phyloP scores from a whole-genome alignment of 2,888 invertebrate genomes.

The Tridacna crocea region DNA sequence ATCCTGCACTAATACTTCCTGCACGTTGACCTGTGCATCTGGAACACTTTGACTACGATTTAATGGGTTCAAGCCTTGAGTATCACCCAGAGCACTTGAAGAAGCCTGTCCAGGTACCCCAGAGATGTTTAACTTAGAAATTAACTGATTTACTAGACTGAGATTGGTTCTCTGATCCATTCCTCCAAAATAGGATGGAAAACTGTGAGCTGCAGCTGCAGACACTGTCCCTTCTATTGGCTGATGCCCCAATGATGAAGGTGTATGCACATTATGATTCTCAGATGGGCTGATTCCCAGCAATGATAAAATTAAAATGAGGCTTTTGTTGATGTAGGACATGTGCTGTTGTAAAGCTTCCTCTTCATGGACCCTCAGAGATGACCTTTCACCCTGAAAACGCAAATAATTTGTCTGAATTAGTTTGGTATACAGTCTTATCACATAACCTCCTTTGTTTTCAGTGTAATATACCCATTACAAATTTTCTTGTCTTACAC shows the following conservation, averaged over 20 bases:
- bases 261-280: conserved; percentile 33
- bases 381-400: conserved; percentile 47
- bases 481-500: no score
- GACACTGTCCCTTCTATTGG: conserved; percentile 34
- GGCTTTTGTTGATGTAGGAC: conserved; percentile 41
- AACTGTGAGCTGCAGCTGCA: conserved; percentile 41
- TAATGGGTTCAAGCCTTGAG: conserved; percentile 2
- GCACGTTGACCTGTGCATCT: background rate
- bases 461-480: no score
- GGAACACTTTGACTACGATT: conserved; percentile 20
- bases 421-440: no score
- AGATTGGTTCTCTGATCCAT: background rate
- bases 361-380: conserved; percentile 43
- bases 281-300: conserved; percentile 37
- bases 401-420: no score
- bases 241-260: conserved; percentile 49
- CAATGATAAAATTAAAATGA: conserved; percentile 38
- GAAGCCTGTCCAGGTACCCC: background rate
- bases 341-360: conserved; percentile 40
- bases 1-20: background rate
- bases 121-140: background rate
- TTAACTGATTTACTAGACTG: conserved; percentile 1
- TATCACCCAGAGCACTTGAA: background rate
- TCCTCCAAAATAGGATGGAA: conserved; percentile 29
- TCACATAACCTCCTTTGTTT: no score